phyloP scores from a whole-genome alignment of 2,888 invertebrate species.

The Idaea aversata region DNA sequence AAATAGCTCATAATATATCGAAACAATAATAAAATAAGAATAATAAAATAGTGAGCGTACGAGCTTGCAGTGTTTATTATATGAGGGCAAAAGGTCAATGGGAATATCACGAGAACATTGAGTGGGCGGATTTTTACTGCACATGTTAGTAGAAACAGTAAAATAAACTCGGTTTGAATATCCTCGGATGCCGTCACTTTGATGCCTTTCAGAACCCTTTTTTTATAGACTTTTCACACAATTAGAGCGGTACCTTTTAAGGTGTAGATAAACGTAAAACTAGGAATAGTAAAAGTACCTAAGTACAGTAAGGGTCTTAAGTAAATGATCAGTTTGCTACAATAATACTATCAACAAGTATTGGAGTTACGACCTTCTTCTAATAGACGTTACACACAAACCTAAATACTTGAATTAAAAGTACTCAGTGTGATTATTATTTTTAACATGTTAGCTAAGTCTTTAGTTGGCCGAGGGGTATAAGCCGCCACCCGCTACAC shows the following conservation, averaged over 20 bases:
- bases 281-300: background rate
- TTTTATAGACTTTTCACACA: conserved; percentile 60
- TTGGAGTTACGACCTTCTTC: too few species aligned
- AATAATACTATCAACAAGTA: too few species aligned
- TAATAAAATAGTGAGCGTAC: conserved; percentile 39
- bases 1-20: conserved; percentile 38
- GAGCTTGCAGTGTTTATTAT: conserved; percentile 48
- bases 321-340: too few species aligned
- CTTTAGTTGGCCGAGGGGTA: too few species aligned
- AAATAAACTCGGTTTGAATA: conserved; percentile 68
- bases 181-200: conserved; percentile 65
- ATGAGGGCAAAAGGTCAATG: conserved; percentile 66
- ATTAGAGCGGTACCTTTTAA: conserved; percentile 9
- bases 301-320: too few species aligned
- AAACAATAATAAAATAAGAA: conserved; percentile 29
- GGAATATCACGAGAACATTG: conserved; percentile 66
- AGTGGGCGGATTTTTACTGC: conserved; percentile 75
- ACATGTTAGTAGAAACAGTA: conserved; percentile 67
- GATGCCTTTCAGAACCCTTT: conserved; percentile 45
- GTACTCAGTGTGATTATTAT: too few species aligned
- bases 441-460: too few species aligned
- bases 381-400: too few species aligned
- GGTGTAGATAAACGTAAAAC: background rate
- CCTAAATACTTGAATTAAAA: too few species aligned
- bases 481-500: too few species aligned